Percentiles rank a stretch among this genome's conserved stretches.
Evolutionary conservation across 2,888 invertebrate genomes (phyloP).

Genomic region (Conistra vaccinii): DNA sequence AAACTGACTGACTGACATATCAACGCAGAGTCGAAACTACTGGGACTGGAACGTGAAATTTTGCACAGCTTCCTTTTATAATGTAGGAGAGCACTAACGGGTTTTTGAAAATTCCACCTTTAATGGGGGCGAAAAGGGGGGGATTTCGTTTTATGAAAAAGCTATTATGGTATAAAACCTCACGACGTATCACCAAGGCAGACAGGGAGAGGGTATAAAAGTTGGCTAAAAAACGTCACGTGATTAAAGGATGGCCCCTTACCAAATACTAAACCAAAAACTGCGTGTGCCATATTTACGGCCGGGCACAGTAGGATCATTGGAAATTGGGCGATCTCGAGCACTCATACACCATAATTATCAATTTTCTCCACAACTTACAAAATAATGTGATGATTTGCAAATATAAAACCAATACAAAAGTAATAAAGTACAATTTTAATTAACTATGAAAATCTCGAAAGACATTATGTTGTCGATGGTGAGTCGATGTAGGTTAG

Average conservation of each 20-base stretch:
- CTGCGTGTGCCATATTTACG: background rate
- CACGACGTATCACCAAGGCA: background rate
- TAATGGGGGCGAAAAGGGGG: no score
- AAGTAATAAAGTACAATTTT: conserved; percentile 40
- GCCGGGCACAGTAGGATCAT: background rate
- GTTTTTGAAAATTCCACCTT: no score
- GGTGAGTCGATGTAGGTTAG: background rate
- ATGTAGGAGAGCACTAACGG: no score
- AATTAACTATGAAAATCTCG: conserved; percentile 17
- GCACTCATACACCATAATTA: conserved; percentile 40
- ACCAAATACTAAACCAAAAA: background rate
- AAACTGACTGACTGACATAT: no score
- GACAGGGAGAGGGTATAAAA: background rate
- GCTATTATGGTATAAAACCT: background rate
- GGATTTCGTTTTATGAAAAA: no score
- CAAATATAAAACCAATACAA: conserved; percentile 43
- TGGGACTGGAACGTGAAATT: no score
- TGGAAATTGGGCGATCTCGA: conserved; percentile 25
- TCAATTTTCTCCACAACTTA: conserved; percentile 10
- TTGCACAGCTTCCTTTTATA: no score
- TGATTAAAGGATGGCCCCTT: background rate
- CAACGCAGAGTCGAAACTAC: no score
- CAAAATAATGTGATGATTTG: conserved; percentile 40
- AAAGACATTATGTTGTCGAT: background rate
- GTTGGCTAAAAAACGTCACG: background rate